Evolutionary conservation across 2,113 vertebrate genomes (phyloP).

Genomic region (cat (Felis catus)): DNA sequence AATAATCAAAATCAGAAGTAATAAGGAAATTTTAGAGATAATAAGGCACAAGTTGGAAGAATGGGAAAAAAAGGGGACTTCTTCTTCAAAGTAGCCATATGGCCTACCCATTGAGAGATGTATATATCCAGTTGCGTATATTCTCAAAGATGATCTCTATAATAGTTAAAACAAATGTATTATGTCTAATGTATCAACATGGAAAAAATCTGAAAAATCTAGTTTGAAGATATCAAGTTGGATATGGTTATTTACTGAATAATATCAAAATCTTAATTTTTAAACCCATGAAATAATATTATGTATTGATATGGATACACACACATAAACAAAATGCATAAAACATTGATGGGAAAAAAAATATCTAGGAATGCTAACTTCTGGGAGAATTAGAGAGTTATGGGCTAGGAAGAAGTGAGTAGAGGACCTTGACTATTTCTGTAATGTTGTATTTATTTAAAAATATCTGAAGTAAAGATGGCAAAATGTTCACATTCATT

Average conservation of each 20-base stretch:
- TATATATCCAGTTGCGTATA: not conserved
- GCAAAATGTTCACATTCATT: not conserved
- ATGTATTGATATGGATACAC: not conserved
- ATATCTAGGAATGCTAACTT: not conserved
- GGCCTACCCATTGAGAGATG: not conserved
- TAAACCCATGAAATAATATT: slow-evolving; percentile 8
- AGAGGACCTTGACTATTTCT: not conserved
- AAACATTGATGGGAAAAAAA: not conserved
- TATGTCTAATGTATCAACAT: not conserved
- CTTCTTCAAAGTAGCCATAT: slow-evolving; percentile 9
- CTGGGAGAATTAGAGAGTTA: not conserved
- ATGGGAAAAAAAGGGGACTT: not conserved
- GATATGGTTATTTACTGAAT: not conserved
- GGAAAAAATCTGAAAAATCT: slow-evolving; percentile 9
- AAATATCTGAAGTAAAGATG: not conserved
- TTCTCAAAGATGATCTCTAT: not conserved
- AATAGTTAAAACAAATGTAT: slow-evolving; percentile 24
- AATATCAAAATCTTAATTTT: slow-evolving; percentile 13
- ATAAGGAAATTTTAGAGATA: not conserved
- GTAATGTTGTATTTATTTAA: not conserved
- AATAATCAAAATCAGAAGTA: not conserved
- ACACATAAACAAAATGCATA: not conserved
- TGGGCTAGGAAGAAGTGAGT: not conserved
- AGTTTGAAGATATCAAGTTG: slow-evolving; percentile 18
- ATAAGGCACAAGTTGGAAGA: not conserved